Evolutionary conservation across 2,888 invertebrate genomes (phyloP).

Genomic region (Sinotaia quadrata): DNA sequence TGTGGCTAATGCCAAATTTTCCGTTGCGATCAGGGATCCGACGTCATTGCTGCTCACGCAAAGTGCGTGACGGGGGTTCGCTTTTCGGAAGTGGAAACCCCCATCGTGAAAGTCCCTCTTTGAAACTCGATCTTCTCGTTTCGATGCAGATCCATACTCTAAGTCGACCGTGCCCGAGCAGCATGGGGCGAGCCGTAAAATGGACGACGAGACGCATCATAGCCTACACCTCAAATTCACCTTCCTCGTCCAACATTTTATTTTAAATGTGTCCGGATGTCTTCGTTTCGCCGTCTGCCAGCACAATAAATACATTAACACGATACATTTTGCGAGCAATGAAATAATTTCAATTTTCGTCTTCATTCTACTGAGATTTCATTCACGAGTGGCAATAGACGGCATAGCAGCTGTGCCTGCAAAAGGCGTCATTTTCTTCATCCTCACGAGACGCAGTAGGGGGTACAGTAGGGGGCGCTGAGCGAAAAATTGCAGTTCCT

Average conservation of each 20-base stretch:
- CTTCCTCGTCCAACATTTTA: too few species aligned
- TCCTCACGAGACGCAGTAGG: background rate
- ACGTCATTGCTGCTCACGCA: constrained; percentile 10
- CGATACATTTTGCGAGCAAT: background rate
- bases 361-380: background rate
- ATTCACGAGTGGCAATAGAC: background rate
- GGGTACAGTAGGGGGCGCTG: too few species aligned
- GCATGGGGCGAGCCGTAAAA: background rate
- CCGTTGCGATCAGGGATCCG: background rate
- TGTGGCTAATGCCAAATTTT: constrained; percentile 23
- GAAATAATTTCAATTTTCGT: background rate
- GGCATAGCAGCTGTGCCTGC: background rate
- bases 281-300: background rate
- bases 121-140: constrained; percentile 21
- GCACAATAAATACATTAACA: background rate
- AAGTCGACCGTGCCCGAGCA: too few species aligned
- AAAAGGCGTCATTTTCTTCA: background rate
- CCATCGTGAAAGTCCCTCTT: constrained; percentile 22
- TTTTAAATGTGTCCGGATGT: too few species aligned
- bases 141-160: background rate
- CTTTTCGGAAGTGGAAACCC: constrained; percentile 18
- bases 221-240: background rate
- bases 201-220: background rate
- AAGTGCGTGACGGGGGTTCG: constrained; percentile 23
- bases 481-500: background rate